Evolutionary conservation across 2,888 invertebrate species (phyloP).

Genomic region (Eumacrocentrus americanus): DNA sequence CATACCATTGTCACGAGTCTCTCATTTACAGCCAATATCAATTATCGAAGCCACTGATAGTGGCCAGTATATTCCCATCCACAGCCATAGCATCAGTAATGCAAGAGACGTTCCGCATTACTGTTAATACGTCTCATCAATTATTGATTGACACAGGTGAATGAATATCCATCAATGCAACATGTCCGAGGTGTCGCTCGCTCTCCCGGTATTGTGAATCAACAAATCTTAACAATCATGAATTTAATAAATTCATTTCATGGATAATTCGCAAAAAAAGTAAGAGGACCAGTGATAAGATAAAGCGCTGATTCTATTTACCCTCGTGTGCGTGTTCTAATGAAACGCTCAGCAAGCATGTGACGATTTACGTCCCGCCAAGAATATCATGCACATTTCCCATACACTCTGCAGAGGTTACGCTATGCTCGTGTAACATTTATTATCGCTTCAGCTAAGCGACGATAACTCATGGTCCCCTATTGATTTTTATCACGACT

Average conservation of each 20-base stretch:
- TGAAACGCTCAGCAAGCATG: not conserved
- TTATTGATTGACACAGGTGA: too few species aligned
- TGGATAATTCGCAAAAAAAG: not conserved
- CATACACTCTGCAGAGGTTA: too few species aligned
- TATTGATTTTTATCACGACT: conserved; percentile 32
- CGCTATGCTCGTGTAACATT: conserved; percentile 20
- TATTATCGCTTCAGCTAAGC: conserved; percentile 17
- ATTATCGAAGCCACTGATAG: too few species aligned
- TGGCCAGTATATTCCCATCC: too few species aligned
- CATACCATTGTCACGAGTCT: too few species aligned
- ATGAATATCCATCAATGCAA: too few species aligned
- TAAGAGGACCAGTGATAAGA: not conserved
- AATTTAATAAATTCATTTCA: not conserved
- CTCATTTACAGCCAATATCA: too few species aligned
- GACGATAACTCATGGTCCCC: conserved; percentile 15
- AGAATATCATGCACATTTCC: conserved; percentile 2
- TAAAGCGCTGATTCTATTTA: not conserved
- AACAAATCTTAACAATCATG: not conserved
- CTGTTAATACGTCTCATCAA: too few species aligned
- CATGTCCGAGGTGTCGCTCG: too few species aligned
- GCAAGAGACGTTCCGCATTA: too few species aligned
- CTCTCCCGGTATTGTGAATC: too few species aligned
- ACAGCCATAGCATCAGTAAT: too few species aligned
- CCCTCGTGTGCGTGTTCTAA: conserved; percentile 1
- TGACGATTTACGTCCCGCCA: not conserved